Conservation (phyloP, 2,888 invertebrate species). For the Nowickia ferox region DNA sequence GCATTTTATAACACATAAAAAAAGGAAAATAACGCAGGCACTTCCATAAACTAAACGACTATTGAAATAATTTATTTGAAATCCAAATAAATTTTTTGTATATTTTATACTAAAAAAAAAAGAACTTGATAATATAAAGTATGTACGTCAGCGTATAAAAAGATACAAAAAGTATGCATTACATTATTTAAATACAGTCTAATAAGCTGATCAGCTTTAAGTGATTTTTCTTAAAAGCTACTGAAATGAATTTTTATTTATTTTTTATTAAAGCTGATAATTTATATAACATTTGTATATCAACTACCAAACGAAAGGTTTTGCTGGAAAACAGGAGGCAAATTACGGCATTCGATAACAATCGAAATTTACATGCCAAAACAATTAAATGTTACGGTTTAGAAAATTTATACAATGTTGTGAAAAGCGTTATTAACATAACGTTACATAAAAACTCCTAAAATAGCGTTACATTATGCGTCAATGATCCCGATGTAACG, state of each 20-base stretch:
- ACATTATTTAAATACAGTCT: neutral
- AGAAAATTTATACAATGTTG: no score
- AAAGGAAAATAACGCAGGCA: conserved; percentile 42
- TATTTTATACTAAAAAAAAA: conserved; percentile 32
- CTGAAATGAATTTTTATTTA: neutral
- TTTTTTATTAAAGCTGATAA: neutral
- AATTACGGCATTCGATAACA: no score
- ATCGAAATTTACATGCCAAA: no score
- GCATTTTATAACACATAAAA: conserved; percentile 17
- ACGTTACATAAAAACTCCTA: no score
- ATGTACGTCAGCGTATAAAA: conserved; percentile 15
- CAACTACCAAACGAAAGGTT: no score
- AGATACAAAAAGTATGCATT: neutral
- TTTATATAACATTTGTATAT: neutral
- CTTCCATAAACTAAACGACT: conserved; percentile 49
- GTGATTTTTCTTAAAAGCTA: conserved; percentile 14
- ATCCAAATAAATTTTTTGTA: conserved; percentile 3
- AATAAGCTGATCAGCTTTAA: neutral
- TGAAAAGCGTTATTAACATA: no score
- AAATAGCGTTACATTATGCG: no score
- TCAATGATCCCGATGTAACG: no score
- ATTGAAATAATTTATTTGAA: conserved; percentile 32
- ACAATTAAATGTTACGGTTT: no score
- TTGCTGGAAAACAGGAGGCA: no score
- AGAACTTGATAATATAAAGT: conserved; percentile 22